Base-by-base conservation (phyloP, 2,113 vertebrate species). In the Xiphophorus hellerii region DNA sequence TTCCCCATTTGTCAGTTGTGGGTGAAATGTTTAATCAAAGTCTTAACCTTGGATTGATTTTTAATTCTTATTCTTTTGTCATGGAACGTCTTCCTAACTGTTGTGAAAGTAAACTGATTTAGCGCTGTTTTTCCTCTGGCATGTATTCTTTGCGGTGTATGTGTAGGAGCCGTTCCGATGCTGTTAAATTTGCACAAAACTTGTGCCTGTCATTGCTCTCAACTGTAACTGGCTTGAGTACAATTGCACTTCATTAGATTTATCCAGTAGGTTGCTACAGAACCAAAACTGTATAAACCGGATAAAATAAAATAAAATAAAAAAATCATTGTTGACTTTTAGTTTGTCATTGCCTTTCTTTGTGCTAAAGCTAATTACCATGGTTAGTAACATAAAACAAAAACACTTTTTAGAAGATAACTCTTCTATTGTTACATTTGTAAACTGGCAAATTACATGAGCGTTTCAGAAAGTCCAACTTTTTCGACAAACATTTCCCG, bases 131-230 rank as follows among this genome's bases (percentile, higher is more conserved):
- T 88, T 86, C 79, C 82, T 88, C 85, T 89, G 89, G 91, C 90
- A 93, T 91, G 92, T 88, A 73, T 88, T 88, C 51, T 90, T 87
- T 86, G 88, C 85, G 86, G 84, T 89, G 87, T 90, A 71, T 80
- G 67, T 89, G 87, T 92, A 91, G 85, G 81, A 91, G 75, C 82
- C 76, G 78, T 90, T 91, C 78, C 73, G 37, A 86, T 86, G 89
- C 90, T 90, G 81, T 90, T 89, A 30, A 82, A 90, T 91, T 92
- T 90, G 87, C 90, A 93, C 92, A 92, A 87, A 82, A 81, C 71
- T 65, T 92, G 92, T 92, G 92, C 90, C 89, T 92, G 90, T 90
- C 85, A 82, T 90, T 90, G 90, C 90, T 92, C 88, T 91, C 85
- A 89, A 92, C 83, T 90, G 88, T 91, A 89, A 89, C 83, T 10